Evolutionary conservation across 2,888 invertebrate species (phyloP).

Genomic region (Amiota minor): DNA sequence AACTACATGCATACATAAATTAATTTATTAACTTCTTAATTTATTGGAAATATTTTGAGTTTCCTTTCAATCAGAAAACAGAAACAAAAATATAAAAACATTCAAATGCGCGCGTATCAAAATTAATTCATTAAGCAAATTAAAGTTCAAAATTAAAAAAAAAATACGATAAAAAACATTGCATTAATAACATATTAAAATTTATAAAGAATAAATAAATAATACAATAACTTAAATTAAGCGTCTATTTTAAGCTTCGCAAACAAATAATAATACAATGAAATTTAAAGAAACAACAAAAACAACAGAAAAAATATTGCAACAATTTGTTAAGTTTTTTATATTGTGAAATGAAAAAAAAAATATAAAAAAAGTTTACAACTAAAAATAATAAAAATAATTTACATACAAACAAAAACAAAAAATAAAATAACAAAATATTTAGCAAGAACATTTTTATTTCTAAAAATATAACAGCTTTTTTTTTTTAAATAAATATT

Average conservation of each 20-base stretch:
- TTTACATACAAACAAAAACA: constrained; percentile 34
- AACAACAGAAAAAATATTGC: constrained; percentile 53
- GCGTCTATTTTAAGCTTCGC: constrained; percentile 47
- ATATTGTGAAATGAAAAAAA: constrained; percentile 53
- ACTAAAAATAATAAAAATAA: constrained; percentile 44
- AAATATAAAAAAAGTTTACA: constrained; percentile 43
- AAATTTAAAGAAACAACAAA: constrained; percentile 24
- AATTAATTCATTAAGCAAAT: constrained; percentile 11
- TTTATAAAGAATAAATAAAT: constrained; percentile 43
- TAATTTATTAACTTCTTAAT: too few species aligned
- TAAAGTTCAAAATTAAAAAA: constrained; percentile 16
- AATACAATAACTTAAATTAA: constrained; percentile 41
- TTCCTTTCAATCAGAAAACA: too few species aligned
- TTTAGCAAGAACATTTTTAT: constrained; percentile 9
- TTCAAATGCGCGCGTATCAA: constrained; percentile 9
- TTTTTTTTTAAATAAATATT: constrained; percentile 47
- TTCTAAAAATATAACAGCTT: constrained; percentile 7
- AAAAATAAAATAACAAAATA: constrained; percentile 35
- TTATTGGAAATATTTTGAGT: too few species aligned
- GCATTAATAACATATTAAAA: constrained; percentile 34
- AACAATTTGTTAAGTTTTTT: constrained; percentile 63
- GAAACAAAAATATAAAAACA: too few species aligned
- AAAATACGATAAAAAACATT: constrained; percentile 43
- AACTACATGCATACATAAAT: too few species aligned
- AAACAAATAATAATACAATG: constrained; percentile 38